A percentile compares a stretch with the other conserved stretches of the same genome.
Conservation (phyloP, 2,113 vertebrate species). For the Helogale parvula region DNA sequence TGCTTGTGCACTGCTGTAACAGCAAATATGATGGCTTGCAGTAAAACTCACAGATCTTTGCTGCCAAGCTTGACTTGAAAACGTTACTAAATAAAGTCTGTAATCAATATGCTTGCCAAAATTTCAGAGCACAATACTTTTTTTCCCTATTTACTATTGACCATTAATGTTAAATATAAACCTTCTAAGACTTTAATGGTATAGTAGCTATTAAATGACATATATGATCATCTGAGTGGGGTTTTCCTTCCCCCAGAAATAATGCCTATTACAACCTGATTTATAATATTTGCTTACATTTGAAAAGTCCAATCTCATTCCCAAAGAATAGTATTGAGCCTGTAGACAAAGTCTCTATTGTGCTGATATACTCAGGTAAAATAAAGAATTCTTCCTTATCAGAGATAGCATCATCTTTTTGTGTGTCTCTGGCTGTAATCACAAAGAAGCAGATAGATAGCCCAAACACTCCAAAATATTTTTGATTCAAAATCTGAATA, state of each 20-base stretch:
- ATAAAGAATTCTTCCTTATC: slow-evolving; percentile 25
- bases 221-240: slow-evolving; percentile 44
- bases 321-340: background rate
- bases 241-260: background rate
- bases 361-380: background rate
- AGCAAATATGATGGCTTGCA: slow-evolving; percentile 54
- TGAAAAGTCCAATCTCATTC: background rate
- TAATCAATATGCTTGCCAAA: slow-evolving; percentile 52
- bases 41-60: slow-evolving; percentile 52
- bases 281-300: slow-evolving; percentile 20
- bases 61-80: slow-evolving; percentile 63
- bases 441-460: slow-evolving; percentile 29
- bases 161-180: slow-evolving; percentile 11
- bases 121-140: slow-evolving; percentile 18
- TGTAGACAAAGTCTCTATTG: background rate
- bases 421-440: background rate
- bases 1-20: slow-evolving; percentile 22
- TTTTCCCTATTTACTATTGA: slow-evolving; percentile 8
- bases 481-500: slow-evolving; percentile 41
- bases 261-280: background rate
- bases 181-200: slow-evolving; percentile 27
- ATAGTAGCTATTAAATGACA: slow-evolving; percentile 65
- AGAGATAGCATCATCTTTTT: slow-evolving; percentile 4
- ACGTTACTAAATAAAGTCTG: slow-evolving; percentile 53
- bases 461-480: slow-evolving; percentile 37